Evolutionary conservation across 1,140 invertebrate species (phyloP), one percentile per base, ranked within the genome.

Genomic region (Aradophagus sp.): DNA sequence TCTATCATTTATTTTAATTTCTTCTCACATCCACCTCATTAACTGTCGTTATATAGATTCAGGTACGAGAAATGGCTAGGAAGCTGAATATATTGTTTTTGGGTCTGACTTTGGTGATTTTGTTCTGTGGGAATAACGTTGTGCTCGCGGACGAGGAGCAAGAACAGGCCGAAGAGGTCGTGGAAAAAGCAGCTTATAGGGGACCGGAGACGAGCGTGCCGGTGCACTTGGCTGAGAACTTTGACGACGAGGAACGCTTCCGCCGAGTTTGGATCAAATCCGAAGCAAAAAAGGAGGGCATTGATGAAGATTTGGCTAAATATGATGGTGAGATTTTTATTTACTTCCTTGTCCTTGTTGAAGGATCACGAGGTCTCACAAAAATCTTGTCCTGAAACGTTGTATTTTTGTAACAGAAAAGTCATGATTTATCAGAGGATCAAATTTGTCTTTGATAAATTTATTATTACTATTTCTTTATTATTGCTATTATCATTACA

Each of bases 251-350:
- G 20, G 88, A 90, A 10, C 86, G 86, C 16, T 95, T 96, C 66
- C 89, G 90, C 14, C 92, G 91, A 73, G 90, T 86, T 59, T 99
- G 97, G 97, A 85, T 95, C 0, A 87, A 90, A 62, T 99, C 97
- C 0, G 89, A 95, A 82, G 94, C 97, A 0, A 98, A 96, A 81
- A 99, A 99, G 84, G 95, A 98, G 65, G 94, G 91, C 52, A 92
- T 91, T 7, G 95, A 97, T 74, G 95, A 96, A 65, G 91, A 92
- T 65, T 93, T 99, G 62, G 93, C 96, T 2, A 97, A 98, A 88
- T 99, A 98, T 86, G 95, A 98, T 88, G 97, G 97, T 86, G 87
- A 45, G 44, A 20, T 12, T 13, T 23, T 23, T 23, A 23, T 5
- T 23, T n/a, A n/a, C n/a, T n/a, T n/a, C n/a, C n/a, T n/a, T n/a